Conservation (phyloP, 2,797 vertebrate genomes). For the Amniataba percoides region DNA sequence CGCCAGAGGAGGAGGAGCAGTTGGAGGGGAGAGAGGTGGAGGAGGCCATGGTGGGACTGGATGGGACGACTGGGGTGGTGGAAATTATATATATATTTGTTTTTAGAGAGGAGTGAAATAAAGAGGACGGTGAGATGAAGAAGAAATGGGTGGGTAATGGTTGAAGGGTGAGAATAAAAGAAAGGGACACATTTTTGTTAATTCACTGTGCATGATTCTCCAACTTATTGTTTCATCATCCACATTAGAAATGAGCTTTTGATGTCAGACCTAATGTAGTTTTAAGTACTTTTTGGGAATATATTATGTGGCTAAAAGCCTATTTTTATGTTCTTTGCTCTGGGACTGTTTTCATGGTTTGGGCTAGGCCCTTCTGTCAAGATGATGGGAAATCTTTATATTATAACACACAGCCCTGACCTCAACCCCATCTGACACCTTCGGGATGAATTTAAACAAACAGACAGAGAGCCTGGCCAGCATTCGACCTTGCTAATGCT, state of each 20-base stretch:
- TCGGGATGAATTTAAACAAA: background rate
- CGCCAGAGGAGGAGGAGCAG: conserved; percentile 97
- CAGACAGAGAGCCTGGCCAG: background rate
- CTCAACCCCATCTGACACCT: background rate
- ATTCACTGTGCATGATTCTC: background rate
- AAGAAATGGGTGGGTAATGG: background rate
- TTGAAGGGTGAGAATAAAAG: conserved; percentile 13
- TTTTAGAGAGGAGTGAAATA: background rate
- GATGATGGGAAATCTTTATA: background rate
- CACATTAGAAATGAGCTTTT: background rate
- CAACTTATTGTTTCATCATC: conserved; percentile 5
- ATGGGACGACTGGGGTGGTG: conserved; percentile 91
- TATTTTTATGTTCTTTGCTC: background rate
- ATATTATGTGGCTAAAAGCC: background rate
- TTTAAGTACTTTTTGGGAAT: background rate
- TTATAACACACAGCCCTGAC: background rate
- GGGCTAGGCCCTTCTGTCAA: background rate
- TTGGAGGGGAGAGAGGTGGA: conserved; percentile 98
- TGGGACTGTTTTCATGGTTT: background rate
- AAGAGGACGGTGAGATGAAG: conserved; percentile 4
- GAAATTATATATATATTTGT: background rate
- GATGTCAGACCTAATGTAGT: background rate
- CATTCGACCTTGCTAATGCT: background rate
- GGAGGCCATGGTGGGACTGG: conserved; percentile 98
- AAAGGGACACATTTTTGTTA: conserved; percentile 28